Conservation (phyloP, 2,113 vertebrate species). For the Capreolus pygargus region DNA sequence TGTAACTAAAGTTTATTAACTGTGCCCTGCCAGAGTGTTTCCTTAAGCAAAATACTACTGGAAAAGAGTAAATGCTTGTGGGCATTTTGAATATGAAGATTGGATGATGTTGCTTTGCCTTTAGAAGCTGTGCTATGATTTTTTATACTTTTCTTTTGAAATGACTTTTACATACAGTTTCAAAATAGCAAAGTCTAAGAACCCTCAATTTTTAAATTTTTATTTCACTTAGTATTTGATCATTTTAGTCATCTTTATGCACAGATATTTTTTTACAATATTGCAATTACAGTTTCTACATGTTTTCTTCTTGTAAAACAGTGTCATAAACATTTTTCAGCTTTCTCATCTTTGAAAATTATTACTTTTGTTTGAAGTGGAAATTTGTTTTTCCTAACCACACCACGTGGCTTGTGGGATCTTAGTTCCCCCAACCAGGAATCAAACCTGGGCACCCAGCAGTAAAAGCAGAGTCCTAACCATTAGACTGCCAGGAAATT, state of each 20-base stretch:
- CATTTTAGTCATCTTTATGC: conserved; percentile 1
- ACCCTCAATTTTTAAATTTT: conserved; percentile 30
- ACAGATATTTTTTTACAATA: background rate
- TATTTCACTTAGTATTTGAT: conserved; percentile 32
- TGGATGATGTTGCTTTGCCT: conserved; percentile 32
- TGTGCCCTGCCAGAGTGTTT: background rate
- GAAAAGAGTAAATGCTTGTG: conserved; percentile 10
- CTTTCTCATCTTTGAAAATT: conserved; percentile 46
- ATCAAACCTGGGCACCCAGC: background rate
- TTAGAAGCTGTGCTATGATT: background rate
- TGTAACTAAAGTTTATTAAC: background rate
- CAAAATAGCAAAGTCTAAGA: conserved; percentile 9
- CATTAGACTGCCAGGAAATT: background rate
- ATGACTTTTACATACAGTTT: background rate
- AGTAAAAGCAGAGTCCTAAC: background rate
- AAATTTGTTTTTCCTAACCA: background rate
- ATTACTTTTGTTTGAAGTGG: conserved; percentile 39
- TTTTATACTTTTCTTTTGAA: background rate
- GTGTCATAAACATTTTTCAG: background rate
- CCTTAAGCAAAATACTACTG: conserved; percentile 13
- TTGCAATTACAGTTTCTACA: background rate
- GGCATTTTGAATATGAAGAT: background rate
- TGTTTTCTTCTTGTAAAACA: conserved; percentile 27
- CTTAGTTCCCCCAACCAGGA: background rate
- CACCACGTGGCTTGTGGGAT: background rate